A percentile compares a stretch with the other conserved stretches of the same genome.
These are phyloP conservation scores for Tretioscincus oriximinensis DNA, from an alignment of 2,113 vertebrate species.

Conservation along the genomic window DNA sequence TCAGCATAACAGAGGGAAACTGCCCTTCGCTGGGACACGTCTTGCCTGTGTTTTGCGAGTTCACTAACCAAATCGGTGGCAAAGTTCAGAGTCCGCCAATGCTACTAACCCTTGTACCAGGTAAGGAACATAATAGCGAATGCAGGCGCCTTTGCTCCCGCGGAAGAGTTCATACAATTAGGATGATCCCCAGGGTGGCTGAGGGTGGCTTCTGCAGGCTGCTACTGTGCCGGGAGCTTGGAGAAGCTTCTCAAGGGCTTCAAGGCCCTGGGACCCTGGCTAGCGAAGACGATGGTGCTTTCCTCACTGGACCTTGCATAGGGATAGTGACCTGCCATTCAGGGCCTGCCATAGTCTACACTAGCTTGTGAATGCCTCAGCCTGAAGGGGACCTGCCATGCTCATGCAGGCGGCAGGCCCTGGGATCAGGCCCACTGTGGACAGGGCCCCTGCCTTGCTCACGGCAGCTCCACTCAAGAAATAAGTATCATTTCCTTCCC, in stretches of 20 bases:
- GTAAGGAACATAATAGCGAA: slow-evolving; percentile 55
- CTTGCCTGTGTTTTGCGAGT: slow-evolving; percentile 11
- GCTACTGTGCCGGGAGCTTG: no score
- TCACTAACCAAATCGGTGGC: slow-evolving; percentile 43
- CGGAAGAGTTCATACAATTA: background rate
- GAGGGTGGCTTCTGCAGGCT: background rate
- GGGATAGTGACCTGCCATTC: no score
- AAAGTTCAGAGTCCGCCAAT: slow-evolving; percentile 53
- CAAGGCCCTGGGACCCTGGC: no score
- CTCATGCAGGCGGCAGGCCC: no score
- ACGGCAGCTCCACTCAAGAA: background rate
- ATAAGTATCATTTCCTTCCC: background rate
- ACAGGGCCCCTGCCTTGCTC: no score
- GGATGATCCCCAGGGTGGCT: background rate
- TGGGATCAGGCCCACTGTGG: no score
- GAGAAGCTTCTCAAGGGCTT: no score
- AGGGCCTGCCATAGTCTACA: no score
- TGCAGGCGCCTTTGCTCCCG: background rate
- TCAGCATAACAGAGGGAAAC: background rate
- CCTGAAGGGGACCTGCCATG: no score
- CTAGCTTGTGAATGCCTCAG: no score
- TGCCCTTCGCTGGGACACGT: background rate
- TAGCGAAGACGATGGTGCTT: no score
- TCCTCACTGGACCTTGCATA: no score
- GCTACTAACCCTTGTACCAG: slow-evolving; percentile 39